Evolutionary conservation across 2,797 vertebrate genomes (phyloP), one percentile per base, ranked within the genome.

Genomic region (Fringilla coelebs): DNA sequence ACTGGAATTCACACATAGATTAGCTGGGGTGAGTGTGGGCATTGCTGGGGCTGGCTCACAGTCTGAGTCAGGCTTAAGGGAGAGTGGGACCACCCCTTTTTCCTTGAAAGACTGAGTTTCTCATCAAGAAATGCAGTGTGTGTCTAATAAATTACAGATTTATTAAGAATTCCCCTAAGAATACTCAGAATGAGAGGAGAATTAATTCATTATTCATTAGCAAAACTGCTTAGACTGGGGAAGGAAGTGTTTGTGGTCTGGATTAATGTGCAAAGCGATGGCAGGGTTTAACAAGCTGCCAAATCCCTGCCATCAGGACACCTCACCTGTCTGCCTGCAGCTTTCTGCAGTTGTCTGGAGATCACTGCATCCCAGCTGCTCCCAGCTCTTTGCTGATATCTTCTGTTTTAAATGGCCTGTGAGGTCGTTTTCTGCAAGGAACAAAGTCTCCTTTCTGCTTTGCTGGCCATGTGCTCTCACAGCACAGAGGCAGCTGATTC

Each of bases 131-230:
- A 76, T 26, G 21, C 55, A 68, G 24, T 7, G 14, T 43, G 26
- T 49, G 31, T 21, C 72, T 84, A 77, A 78, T 61, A 93, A 76
- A 83, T 84, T 55, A 89, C 78, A 85, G 77, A 57, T 74, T 90
- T 84, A 81, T 85, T 86, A 86, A 75, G 72, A 84, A 81, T 60
- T 21, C 89, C 54, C 82, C 29, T 28, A 46, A 73, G 89, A 90
- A 88, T 61, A 54, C 67, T 79, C 61, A 62, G 57, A 89, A 73
- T 0, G 20, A 88, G 66, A 52, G 2, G 32, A 84, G 93, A 86
- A 91, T 88, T 25, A 87, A 88, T 95, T 75, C 11, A 90, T 84
- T 88, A 91, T 86, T 89, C 63, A 91, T 93, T 49, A 78, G 41
- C 36, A 88, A 82, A 90, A 41, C 32, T 84, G 58, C 60, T 89